Percentiles rank a stretch among this genome's conserved stretches.
phyloP scores from a whole-genome alignment of 2,888 invertebrate species.

The Pristionchus entomophagus region DNA sequence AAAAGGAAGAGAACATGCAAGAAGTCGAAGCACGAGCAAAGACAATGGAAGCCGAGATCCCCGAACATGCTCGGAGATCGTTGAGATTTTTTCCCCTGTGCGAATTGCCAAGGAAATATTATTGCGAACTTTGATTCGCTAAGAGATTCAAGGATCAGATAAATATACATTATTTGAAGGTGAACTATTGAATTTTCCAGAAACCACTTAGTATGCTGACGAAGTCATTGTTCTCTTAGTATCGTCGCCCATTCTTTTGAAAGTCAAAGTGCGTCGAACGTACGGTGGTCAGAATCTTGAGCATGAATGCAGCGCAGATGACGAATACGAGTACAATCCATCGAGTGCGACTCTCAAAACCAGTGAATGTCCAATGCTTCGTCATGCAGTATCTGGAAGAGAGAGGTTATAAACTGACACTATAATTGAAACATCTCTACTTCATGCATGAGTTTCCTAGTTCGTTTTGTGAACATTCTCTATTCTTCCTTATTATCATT shows the following conservation, averaged over 20 bases:
- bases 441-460: no score
- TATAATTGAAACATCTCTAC: not conserved
- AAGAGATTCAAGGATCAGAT: not conserved
- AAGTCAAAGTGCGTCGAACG: no score
- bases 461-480: no score
- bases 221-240: no score
- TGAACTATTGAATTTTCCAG: no score
- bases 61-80: not conserved
- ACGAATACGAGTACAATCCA: slow-evolving; percentile 69
- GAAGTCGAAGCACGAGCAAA: not conserved
- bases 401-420: not conserved
- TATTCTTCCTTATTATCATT: no score
- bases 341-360: slow-evolving; percentile 70
- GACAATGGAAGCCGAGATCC: not conserved
- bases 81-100: no score
- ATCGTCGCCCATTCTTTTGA: no score
- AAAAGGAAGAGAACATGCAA: slow-evolving; percentile 5
- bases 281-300: slow-evolving; percentile 69
- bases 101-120: no score
- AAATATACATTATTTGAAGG: no score
- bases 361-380: slow-evolving; percentile 74
- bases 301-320: slow-evolving; percentile 61
- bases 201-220: no score
- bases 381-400: slow-evolving; percentile 64
- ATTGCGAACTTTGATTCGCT: not conserved